Evolutionary conservation across 1,140 invertebrate species (phyloP).

Genomic region (Neelides sp.): DNA sequence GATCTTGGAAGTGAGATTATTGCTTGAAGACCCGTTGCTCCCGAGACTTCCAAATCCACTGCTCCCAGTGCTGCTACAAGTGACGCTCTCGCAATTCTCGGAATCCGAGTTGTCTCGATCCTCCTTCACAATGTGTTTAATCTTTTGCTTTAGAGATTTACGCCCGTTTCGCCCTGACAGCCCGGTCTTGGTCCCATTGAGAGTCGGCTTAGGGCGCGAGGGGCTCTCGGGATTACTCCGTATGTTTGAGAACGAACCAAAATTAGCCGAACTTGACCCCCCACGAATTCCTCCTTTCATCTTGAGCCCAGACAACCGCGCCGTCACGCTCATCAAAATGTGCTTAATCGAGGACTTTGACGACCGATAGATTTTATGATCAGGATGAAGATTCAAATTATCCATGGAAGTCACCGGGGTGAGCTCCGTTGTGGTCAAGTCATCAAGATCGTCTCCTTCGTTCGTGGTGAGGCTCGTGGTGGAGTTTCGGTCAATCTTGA

Average conservation of each 20-base stretch:
- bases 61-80: conserved; percentile 14
- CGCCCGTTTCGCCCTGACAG: conserved; percentile 35
- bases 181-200: conserved; percentile 8
- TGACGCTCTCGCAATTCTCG: conserved; percentile 28
- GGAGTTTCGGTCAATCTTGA: conserved; percentile 39
- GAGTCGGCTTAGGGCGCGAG: conserved; percentile 5
- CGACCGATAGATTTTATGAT: conserved; percentile 60
- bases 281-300: conserved; percentile 16
- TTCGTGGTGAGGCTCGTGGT: conserved; percentile 35
- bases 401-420: conserved; percentile 38
- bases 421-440: conserved; percentile 40
- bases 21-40: conserved; percentile 52
- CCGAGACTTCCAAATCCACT: conserved; percentile 31
- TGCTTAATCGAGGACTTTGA: conserved; percentile 38
- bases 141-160: conserved; percentile 35
- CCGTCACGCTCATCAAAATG: conserved; percentile 37
- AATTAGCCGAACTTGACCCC: conserved; percentile 11
- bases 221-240: neutral
- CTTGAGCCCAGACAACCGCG: conserved; percentile 32
- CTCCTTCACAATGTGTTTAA: conserved; percentile 30
- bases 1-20: conserved; percentile 53
- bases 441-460: conserved; percentile 38
- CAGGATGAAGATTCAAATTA: conserved; percentile 50
- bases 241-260: conserved; percentile 26
- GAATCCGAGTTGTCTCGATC: conserved; percentile 32